Conservation (phyloP, 2,797 vertebrate genomes). For the Centroberyx gerrardi region DNA sequence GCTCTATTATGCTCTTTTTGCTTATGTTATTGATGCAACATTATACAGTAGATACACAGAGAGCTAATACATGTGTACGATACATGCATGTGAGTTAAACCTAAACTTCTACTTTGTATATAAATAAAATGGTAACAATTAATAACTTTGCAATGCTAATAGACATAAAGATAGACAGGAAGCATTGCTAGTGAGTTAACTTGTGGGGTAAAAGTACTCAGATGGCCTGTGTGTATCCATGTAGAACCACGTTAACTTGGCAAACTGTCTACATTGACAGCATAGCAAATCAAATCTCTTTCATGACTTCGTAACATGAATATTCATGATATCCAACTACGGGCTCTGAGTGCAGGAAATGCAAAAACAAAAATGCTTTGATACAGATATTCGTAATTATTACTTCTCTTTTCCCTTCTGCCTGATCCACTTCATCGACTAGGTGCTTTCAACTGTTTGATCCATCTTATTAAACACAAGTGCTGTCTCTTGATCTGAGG, state of each 20-base stretch:
- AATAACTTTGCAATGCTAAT: too few species aligned
- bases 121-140: too few species aligned
- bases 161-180: too few species aligned
- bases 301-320: slow-evolving; percentile 14
- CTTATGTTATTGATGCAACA: too few species aligned
- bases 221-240: slow-evolving; percentile 12
- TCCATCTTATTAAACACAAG: slow-evolving; percentile 62
- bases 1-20: too few species aligned
- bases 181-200: slow-evolving; percentile 26
- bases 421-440: slow-evolving; percentile 39
- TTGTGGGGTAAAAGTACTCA: neutral
- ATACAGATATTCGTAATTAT: slow-evolving; percentile 50
- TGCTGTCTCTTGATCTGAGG: slow-evolving; percentile 62
- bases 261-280: slow-evolving; percentile 29
- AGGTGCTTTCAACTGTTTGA: slow-evolving; percentile 63
- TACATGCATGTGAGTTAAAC: too few species aligned
- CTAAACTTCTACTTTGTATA: too few species aligned
- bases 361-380: slow-evolving; percentile 34
- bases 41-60: too few species aligned
- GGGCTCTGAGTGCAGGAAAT: slow-evolving; percentile 27
- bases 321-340: slow-evolving; percentile 53
- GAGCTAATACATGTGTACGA: too few species aligned
- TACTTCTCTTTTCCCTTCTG: neutral
- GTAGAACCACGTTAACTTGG: slow-evolving; percentile 19
- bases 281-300: slow-evolving; percentile 26